Evolutionary conservation across 2,113 vertebrate species (phyloP).

Genomic region (Collichthys lucidus): DNA sequence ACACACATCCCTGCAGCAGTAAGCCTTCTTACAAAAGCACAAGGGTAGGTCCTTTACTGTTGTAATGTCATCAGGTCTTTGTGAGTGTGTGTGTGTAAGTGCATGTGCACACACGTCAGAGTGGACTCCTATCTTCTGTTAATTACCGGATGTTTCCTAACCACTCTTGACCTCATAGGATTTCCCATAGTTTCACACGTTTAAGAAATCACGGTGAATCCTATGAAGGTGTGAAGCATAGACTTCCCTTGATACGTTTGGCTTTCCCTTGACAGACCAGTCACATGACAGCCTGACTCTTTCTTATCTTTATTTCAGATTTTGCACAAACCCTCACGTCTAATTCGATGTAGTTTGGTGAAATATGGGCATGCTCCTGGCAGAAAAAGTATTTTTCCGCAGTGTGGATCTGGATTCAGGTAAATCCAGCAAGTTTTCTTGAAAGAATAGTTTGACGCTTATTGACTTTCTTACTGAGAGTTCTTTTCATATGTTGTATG

Average conservation of each 20-base stretch:
- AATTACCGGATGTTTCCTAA: conserved; percentile 60
- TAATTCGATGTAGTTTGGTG: not conserved
- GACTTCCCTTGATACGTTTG: conserved; percentile 13
- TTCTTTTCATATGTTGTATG: no score
- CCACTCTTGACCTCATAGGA: conserved; percentile 52
- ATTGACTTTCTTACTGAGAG: not conserved
- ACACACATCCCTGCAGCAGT: not conserved
- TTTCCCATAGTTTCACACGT: conserved; percentile 69
- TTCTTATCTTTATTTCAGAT: not conserved
- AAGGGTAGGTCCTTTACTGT: conserved; percentile 34
- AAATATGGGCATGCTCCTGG: not conserved
- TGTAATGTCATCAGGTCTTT: conserved; percentile 23
- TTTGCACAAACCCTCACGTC: not conserved
- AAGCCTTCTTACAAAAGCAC: conserved; percentile 1
- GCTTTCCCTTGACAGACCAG: not conserved
- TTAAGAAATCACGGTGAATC: conserved; percentile 9
- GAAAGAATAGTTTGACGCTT: not conserved
- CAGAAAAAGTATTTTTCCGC: not conserved
- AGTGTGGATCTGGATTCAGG: not conserved
- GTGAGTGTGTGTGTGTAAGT: not conserved
- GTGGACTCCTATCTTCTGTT: conserved; percentile 31
- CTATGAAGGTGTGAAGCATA: not conserved
- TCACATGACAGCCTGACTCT: not conserved
- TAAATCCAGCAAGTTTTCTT: not conserved
- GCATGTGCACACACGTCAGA: not conserved